Base-by-base conservation (phyloP, 2,797 vertebrate genomes). In the Pterois miles region DNA sequence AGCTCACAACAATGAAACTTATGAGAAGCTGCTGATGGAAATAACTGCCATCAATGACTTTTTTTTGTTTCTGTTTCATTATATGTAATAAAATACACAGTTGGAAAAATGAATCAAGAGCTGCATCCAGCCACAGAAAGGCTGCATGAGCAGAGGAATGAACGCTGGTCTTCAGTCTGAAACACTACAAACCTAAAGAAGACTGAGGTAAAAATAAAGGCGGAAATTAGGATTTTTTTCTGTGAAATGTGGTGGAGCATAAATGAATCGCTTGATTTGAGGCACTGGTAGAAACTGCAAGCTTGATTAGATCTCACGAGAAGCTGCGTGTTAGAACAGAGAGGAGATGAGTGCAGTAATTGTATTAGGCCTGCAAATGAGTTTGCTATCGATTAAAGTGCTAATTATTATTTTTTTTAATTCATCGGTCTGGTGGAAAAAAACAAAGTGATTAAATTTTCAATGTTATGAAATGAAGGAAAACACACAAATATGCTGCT, bases 241-340 rank as follows among this genome's bases (percentile, higher is more conserved):
- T 68, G 36, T 67, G 34, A 56, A 58, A 64, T 40, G 59, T 58
- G 64, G 20, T 22, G 0, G 59, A 58, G 70, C 18, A 43, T 58
- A 46, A 76, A 78, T 71, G 20, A 75, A 81, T 63, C 60, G 31
- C 43, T 56, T 74, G 43, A 82, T 74, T 78, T 62, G 52, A 67
- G n/a, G 40, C 70, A 60, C 31, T 34, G 56, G 8, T 25, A 43
- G 66, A 50, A 81, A 72, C 56, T 74, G 36, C 76, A 82, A 71
- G 53, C 71, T 54, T 82, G 56, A 83, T 79, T 86, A 81, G 60
- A 76, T 78, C 76, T 81, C 73, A 68, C 27, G 59, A 58, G 75
- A 74, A 63, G 59, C 58, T 67, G 53, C 62, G 40, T 52, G 79
- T 62, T 40, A 71, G 50, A 60, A 76, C 54, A 78, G 31, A 50